These are phyloP conservation scores for Aethes cnicana DNA, from an alignment of 2,888 invertebrate species.

Conservation along the genomic window DNA sequence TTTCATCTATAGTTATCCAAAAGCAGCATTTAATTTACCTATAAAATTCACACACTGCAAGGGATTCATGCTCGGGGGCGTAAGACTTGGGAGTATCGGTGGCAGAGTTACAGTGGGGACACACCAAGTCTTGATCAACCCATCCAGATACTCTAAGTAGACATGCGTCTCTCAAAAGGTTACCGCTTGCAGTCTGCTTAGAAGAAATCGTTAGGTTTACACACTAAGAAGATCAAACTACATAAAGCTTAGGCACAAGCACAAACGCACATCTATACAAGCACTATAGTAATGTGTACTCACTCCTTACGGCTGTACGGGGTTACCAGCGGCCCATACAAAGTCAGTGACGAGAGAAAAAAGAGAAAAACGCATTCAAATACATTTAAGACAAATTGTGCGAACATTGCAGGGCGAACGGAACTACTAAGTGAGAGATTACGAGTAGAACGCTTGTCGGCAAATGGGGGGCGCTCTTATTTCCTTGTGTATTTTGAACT, in stretches of 20 bases:
- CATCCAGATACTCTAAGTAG: conserved; percentile 52
- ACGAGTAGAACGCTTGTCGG: conserved; percentile 81
- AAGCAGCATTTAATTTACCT: conserved; percentile 74
- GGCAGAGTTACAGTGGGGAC: conserved; percentile 45
- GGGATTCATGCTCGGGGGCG: conserved; percentile 68
- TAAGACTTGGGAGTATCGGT: conserved; percentile 57
- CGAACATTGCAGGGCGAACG: conserved; percentile 83
- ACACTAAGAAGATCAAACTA: conserved; percentile 74
- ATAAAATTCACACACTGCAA: conserved; percentile 75
- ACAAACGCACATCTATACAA: conserved; percentile 78
- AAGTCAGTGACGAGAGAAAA: conserved; percentile 86
- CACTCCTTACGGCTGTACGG: conserved; percentile 86
- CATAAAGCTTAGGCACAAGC: conserved; percentile 78
- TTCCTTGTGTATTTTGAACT: conserved; percentile 76
- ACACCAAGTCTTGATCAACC: conserved; percentile 62
- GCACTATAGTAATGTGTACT: conserved; percentile 85
- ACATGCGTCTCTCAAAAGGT: conserved; percentile 56
- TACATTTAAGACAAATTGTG: conserved; percentile 83
- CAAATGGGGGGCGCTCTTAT: conserved; percentile 70
- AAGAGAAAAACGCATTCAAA: conserved; percentile 84
- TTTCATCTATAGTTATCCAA: conserved; percentile 62
- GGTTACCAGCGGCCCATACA: conserved; percentile 87
- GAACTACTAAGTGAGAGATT: conserved; percentile 83
- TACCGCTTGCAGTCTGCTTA: conserved; percentile 78
- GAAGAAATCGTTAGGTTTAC: conserved; percentile 55